Evolutionary conservation across 2,113 vertebrate species (phyloP), one percentile per base, ranked within the genome.

Genomic region (Psilopogon haemacephalus): DNA sequence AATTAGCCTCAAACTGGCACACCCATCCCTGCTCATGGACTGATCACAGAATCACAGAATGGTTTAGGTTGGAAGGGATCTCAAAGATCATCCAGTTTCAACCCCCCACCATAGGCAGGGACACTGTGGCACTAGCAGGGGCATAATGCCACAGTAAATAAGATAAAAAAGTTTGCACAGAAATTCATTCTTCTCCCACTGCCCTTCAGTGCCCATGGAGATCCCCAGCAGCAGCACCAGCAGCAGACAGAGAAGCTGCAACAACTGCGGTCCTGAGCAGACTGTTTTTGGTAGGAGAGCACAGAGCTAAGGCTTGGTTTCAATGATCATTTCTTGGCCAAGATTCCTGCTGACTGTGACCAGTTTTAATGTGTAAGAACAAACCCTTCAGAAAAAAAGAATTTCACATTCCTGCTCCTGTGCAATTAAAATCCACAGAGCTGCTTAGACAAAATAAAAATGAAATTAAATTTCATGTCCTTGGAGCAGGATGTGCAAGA

Each of bases 251-350:
- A 17, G 42, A 56, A 63, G 38, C 17, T 19, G 44, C 35, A 38
- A 4, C 24, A 64, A 42, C 12, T 0, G 0, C 30, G 15, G 10
- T 12, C 20, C 23, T 40, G 35, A 58, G 44, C 30, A 69, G 24
- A 6, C 56, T 56, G 17, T 37, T 56, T 37, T 20, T 44, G n/a
- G 65, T 70, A 54, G 52, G 59, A 69, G 11, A 56, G 16, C 24
- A 17, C 15, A 37, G 81, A 88, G 8, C 4, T 59, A 54, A 60
- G 46, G 16, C 14, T 9, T 30, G 12, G 16, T 30, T 89, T 75
- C 33, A 71, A 56, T 40, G 7, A 37, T 54, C 2, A 0, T 48
- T 75, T 69, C 30, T 69, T 54, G 54, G 48, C 15, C n/a, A 74
- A 69, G 26, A 28, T 3, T 84, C 86, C 52, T 78, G 54, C 63